Base-by-base conservation (phyloP, 2,888 invertebrate genomes). In the Zygothrica quintamaculata region DNA sequence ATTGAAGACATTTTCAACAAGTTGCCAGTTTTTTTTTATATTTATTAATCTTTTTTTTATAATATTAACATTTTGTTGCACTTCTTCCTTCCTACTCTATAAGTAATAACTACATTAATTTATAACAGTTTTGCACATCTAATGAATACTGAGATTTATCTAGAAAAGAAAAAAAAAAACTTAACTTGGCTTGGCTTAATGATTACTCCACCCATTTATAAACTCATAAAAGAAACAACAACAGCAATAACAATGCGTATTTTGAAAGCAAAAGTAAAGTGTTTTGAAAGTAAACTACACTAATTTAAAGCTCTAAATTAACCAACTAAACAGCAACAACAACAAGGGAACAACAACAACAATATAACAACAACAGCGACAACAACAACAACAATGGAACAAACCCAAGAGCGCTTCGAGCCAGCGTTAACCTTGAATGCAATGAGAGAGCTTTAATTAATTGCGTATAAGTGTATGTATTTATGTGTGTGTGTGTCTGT, bases 291-390 rank as follows among this genome's bases (percentile, higher is more conserved):
- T 81, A 71, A 86, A 74, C 86, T 81, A 81, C 86, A 86, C 84
- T 81, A 81, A 81, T 81, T 81, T 81, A 74, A 86, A 77, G 86
- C 86, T 86, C 80, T 86, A 81, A 81, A 81, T 81, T 81, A 86
- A 79, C 80, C 86, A 82, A 81, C 80, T 85, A 65, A 73, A 68
- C 76, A 77, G 58, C 70, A 74, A 52, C 55, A 57, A 47, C 37
- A 50, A 39, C 37, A 34, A 12, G 3, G 34, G n/a, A 57, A 47
- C 37, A 50, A 18, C 37, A 34, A 15, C 29, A 48, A 37, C 12
- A 25, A 18, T 9, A 18, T 26, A 34, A 15, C 29, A 48, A 37
- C 12, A 25, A 18, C 15, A 39, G 8, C 16, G 31, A 31, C 15
- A 57, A 47, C 48, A 58, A 33, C 40, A 55, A 16, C 34, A 29